Conservation (phyloP, 2,797 vertebrate species). For the Lacerta bilineata region DNA sequence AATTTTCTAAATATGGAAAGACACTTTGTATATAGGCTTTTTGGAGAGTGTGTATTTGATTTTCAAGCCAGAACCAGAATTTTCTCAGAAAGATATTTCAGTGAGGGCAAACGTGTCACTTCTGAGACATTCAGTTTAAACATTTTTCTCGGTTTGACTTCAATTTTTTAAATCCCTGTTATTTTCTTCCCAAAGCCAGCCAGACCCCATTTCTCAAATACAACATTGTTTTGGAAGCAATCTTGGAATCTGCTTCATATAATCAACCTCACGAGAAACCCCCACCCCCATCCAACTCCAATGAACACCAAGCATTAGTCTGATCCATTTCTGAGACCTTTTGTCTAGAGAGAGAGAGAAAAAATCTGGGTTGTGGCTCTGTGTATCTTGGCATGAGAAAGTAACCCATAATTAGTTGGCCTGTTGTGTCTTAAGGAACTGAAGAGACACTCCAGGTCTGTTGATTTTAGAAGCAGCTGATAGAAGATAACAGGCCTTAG, state of each 20-base stretch:
- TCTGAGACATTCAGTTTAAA: conserved; percentile 12
- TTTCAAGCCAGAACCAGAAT: not conserved
- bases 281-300: not conserved
- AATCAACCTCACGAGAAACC: not conserved
- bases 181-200: not conserved
- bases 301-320: not conserved
- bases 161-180: not conserved
- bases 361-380: not conserved
- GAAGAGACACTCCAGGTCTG: not conserved
- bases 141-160: conserved; percentile 7
- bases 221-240: not conserved
- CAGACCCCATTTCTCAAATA: not conserved
- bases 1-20: not conserved
- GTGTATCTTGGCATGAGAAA: conserved; percentile 18
- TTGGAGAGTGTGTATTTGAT: too few relatives aligned
- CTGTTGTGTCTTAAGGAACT: not conserved
- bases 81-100: not conserved
- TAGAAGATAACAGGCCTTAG: not conserved
- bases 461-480: not conserved
- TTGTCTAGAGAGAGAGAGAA: not conserved
- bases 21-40: too few relatives aligned
- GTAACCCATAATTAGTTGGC: conserved; percentile 7
- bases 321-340: not conserved
- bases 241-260: not conserved
- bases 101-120: not conserved